These are phyloP conservation scores for Drosophila equinoxialis DNA, from an alignment of 1,140 invertebrate species.

Conservation along the genomic window DNA sequence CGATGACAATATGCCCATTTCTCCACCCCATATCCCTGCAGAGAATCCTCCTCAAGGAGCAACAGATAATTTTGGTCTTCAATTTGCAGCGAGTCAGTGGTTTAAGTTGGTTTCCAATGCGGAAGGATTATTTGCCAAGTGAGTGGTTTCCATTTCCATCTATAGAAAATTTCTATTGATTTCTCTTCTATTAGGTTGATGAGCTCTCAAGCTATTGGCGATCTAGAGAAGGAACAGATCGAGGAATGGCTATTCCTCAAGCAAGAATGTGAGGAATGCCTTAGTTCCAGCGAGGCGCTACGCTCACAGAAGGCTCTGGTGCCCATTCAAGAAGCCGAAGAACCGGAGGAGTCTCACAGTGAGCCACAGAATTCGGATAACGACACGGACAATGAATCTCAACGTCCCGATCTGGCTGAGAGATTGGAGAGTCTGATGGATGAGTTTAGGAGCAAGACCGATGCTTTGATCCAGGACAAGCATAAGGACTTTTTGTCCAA, in stretches of 20 bases:
- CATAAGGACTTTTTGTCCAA: conserved; percentile 85
- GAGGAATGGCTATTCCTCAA: conserved; percentile 93
- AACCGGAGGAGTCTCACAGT: conserved; percentile 84
- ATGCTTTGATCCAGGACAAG: conserved; percentile 85
- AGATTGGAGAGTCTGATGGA: conserved; percentile 89
- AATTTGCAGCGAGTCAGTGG: conserved; percentile 92
- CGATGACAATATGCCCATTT: conserved; percentile 86
- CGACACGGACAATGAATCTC: conserved; percentile 85
- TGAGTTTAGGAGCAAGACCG: conserved; percentile 88
- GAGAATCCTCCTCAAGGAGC: conserved; percentile 12
- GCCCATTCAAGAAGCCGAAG: conserved; percentile 87
- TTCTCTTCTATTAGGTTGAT: conserved; percentile 67
- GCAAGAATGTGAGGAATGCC: conserved; percentile 92
- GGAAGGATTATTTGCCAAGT: conserved; percentile 90
- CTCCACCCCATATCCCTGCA: conserved; percentile 46
- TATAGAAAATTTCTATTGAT: neutral
- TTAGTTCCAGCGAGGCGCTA: conserved; percentile 85
- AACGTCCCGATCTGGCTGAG: conserved; percentile 87
- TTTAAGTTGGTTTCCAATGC: conserved; percentile 92
- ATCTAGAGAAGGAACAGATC: conserved; percentile 88
- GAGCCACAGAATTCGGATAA: conserved; percentile 85
- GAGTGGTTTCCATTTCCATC: conserved; percentile 1
- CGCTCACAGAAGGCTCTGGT: conserved; percentile 85
- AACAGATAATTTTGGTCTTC: conserved; percentile 86
- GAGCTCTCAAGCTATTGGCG: conserved; percentile 86